These are phyloP conservation scores for Pyxicephalus adspersus DNA, from an alignment of 2,113 vertebrate species.

Conservation along the genomic window DNA sequence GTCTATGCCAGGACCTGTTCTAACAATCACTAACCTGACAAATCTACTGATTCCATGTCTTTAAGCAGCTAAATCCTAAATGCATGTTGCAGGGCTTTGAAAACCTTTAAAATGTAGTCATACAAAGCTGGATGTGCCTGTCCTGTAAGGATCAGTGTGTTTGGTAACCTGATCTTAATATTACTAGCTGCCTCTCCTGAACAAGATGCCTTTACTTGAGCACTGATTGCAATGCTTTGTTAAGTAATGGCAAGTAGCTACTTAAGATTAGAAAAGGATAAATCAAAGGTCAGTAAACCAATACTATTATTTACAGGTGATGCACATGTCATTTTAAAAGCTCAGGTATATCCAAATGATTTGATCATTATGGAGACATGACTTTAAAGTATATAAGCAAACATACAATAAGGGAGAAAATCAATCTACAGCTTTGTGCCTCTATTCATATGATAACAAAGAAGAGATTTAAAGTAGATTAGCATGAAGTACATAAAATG, in stretches of 20 bases:
- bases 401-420: background rate
- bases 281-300: constrained; percentile 22
- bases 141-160: constrained; percentile 2
- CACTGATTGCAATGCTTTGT: constrained; percentile 2
- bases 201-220: constrained; percentile 7
- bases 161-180: constrained; percentile 37
- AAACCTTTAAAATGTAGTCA: too few relatives aligned
- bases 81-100: too few relatives aligned
- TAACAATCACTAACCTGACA: too few relatives aligned
- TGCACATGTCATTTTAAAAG: constrained; percentile 8
- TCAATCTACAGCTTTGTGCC: background rate
- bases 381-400: constrained; percentile 24
- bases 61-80: too few relatives aligned
- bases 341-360: background rate
- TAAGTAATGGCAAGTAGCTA: constrained; percentile 16
- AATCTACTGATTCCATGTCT: too few relatives aligned
- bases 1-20: too few relatives aligned
- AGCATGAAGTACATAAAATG: background rate
- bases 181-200: background rate
- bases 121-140: constrained; percentile 43
- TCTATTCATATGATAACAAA: constrained; percentile 11
- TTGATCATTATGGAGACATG: constrained; percentile 5
- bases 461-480: background rate
- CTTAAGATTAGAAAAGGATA: constrained; percentile 19
- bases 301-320: background rate